Evolutionary conservation across 2,797 vertebrate species (phyloP), one percentile per base, ranked within the genome.

Genomic region (Erithacus rubecula): DNA sequence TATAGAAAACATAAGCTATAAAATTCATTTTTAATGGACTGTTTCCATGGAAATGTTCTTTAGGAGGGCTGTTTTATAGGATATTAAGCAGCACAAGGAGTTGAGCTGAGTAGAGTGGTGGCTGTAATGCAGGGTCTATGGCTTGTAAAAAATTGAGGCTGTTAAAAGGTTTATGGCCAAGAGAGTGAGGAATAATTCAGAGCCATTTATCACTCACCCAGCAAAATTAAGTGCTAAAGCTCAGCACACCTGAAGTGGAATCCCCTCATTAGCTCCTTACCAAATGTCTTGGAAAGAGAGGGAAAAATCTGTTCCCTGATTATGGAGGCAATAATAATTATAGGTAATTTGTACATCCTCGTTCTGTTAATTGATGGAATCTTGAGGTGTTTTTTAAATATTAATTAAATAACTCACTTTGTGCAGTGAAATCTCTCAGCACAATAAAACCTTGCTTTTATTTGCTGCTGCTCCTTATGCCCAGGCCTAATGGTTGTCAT

Each of bases 21-120:
- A 96, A 95, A 96, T 93, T 82, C 87, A 79, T 96, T 96, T 97
- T 97, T 96, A 97, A 97, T 96, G 96, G 95, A 60, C 83, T 80
- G 97, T 97, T 97, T 95, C 96, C 95, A 96, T 97, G 95, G 97
- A 90, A 96, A 97, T 96, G 83, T 91, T 94, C 96, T 95, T 85
- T 71, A 82, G 52, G 59, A 77, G 89, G 64, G 77, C 65, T 3
- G 6, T 93, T 97, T 96, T 89, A 92, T 89, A 87, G 90, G 36
- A 71, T 71, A 56, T 88, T 81, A 95, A 96, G 78, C 78, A 78
- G 87, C 63, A 77, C 69, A 59, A 93, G 91, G 92, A 95, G 87
- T 74, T 83, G 82, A 95, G 89, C 87, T 89, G 91, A 41, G 60
- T 78, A 44, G 67, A 49, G 71, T 46, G 55, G 72, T 70, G 80